Base-by-base conservation (phyloP, 2,113 vertebrate genomes). In the Bagarius yarrelli region DNA sequence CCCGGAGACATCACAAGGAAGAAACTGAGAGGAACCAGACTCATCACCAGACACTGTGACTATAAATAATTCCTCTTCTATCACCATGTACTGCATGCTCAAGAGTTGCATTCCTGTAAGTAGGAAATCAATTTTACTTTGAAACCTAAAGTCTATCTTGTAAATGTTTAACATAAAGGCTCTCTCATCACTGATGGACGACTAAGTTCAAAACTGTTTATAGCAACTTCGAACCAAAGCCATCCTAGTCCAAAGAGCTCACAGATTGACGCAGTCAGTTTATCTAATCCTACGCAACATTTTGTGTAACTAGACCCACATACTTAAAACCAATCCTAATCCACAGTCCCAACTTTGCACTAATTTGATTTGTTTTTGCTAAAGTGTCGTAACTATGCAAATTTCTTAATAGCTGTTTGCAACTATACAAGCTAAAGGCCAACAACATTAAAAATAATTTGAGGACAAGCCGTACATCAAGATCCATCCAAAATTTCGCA, bases 301-400 rank as follows among this genome's bases (percentile, higher is more conserved):
- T 72, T 44, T 63, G 23, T 73, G 40, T 4, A 61, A 64, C 8
- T 53, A 30, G 59, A 19, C 36, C 59, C 53, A 15, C 18, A 12
- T 52, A 23, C 32, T 34, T 70, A 61, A 18, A 70, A 36, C 14
- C 21, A 18, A 6, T 36, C 56, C 19, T 71, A 76, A 85, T 85
- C 56, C 14, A 70, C 6, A 47, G n/a, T 47, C n/a, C 30, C 40
- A 70, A 50, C 14, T 25, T 47, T 70, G 23, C 21, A 70, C 40
- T 40, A 40, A 23, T 40, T 12, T 23, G 15, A 34, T 19, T 34
- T 64, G 18, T 2, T 64, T 36, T 66, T 21, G 19, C 23, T 40
- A 0, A 64, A 11, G 18, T 34, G 1, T 64, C 5, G 19, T 30
- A 25, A 5, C 12, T 64, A 21, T 6, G 6, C 27, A 15, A 13